Percentiles rank a stretch among this genome's conserved stretches.
These are phyloP conservation scores for Rhorus exstirpatorius DNA, from an alignment of 2,888 invertebrate genomes.

Conservation along the genomic window DNA sequence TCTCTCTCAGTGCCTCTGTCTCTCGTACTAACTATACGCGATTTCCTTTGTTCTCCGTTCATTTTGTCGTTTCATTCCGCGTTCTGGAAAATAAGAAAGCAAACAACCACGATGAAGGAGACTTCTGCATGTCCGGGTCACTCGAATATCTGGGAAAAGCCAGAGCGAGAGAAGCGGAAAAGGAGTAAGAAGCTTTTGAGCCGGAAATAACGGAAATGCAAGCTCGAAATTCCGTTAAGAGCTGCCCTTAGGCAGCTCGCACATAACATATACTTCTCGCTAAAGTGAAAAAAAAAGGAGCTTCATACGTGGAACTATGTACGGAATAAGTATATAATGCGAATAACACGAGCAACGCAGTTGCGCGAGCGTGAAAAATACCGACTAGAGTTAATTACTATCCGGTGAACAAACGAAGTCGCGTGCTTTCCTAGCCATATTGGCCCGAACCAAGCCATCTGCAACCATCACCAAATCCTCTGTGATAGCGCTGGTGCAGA, in stretches of 20 bases:
- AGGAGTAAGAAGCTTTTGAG: slow-evolving; percentile 37
- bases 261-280: neutral
- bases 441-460: neutral
- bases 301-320: too few species aligned
- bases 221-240: slow-evolving; percentile 32
- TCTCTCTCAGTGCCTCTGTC: too few species aligned
- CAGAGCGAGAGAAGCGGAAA: neutral
- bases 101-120: too few species aligned
- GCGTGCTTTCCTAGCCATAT: neutral
- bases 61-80: slow-evolving; percentile 16
- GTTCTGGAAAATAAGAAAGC: too few species aligned
- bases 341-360: slow-evolving; percentile 38
- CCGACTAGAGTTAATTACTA: slow-evolving; percentile 59
- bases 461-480: slow-evolving; percentile 13
- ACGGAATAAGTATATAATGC: neutral
- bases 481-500: neutral
- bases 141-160: slow-evolving; percentile 30
- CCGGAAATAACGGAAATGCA: slow-evolving; percentile 30
- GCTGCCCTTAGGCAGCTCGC: neutral
- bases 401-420: slow-evolving; percentile 33
- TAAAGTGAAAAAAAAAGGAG: neutral
- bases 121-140: slow-evolving; percentile 16
- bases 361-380: slow-evolving; percentile 59
- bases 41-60: slow-evolving; percentile 33
- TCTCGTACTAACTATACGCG: neutral